Evolutionary conservation across 2,888 invertebrate genomes (phyloP).

Genomic region (Limnephilus lunatus): DNA sequence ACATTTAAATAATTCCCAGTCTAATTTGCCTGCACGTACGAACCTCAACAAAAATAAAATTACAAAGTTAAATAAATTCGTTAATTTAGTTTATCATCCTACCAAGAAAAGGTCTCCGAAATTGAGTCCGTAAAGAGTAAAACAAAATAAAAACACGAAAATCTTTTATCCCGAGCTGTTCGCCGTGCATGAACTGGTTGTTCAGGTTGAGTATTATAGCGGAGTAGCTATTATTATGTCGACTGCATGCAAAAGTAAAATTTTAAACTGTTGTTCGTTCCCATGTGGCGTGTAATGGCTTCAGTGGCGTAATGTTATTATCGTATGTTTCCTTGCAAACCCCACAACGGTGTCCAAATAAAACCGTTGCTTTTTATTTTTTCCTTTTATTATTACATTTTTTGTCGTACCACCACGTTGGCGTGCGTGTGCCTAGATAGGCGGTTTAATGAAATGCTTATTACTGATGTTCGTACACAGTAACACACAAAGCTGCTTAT

Average conservation of each 20-base stretch:
- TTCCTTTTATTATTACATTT: slow-evolving; percentile 17
- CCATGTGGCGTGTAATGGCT: slow-evolving; percentile 49
- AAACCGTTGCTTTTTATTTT: slow-evolving; percentile 51
- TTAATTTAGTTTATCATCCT: not conserved
- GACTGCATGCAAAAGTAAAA: slow-evolving; percentile 47
- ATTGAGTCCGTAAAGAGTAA: not conserved
- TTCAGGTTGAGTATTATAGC: not conserved
- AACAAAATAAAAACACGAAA: not conserved
- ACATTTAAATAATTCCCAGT: not conserved
- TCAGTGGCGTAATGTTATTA: slow-evolving; percentile 50
- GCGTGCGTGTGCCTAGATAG: slow-evolving; percentile 50
- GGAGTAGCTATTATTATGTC: slow-evolving; percentile 26
- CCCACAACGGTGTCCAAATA: slow-evolving; percentile 53
- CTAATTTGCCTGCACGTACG: not conserved
- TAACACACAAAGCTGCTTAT: not conserved
- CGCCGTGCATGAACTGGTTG: not conserved
- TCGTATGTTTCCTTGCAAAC: slow-evolving; percentile 54
- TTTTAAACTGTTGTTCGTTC: slow-evolving; percentile 49
- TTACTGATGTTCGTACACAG: slow-evolving; percentile 32
- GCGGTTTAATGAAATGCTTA: slow-evolving; percentile 57
- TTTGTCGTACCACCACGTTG: not conserved
- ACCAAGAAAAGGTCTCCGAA: not conserved
- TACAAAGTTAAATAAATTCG: not conserved
- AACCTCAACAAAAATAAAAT: not conserved
- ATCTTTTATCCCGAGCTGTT: not conserved